Evolutionary conservation across 1,140 invertebrate species (phyloP), one percentile per base, ranked within the genome.

Genomic region (Cydia strobilella): DNA sequence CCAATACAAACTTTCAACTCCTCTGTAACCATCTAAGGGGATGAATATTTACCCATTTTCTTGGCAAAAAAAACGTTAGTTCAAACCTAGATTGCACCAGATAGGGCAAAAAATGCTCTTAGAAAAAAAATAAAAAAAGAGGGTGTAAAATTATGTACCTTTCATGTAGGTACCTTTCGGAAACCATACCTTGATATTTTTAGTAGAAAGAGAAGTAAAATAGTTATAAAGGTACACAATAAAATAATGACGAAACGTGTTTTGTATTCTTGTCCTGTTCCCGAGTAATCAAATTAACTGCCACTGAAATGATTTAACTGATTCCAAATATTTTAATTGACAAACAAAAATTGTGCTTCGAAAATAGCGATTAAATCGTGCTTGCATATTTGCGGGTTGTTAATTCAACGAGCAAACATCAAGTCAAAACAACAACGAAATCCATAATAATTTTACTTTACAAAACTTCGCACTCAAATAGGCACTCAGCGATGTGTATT

Each of bases 311-410:
- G 81, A 90, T 88, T 90, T 90, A 86, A 81, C 79, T 87, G 86
- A 90, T 90, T 86, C 85, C 81, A 92, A 92, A 89, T 90, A 90
- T 90, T 92, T 90, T 90, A 91, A 92, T 90, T 90, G 88, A 90
- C 90, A 90, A 92, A 92, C 88, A 92, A 87, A 88, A 87, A 89
- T 87, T 82, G 83, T 81, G 83, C 76, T 69, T 76, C 74, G 86
- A 89, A 92, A 90, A 89, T 87, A 84, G 84, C 83, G 82, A 80
- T 86, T 86, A 86, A 88, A 90, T 90, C 85, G 80, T 87, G 85
- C 84, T 87, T 86, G 85, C 84, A 86, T 39, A 39, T 88, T 89
- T 86, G 84, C 84, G 82, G 87, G 80, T 89, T 88, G 84, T 84
- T 86, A 87, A 86, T 89, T 86, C 83, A 82, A 85, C 85, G 82